Conservation (phyloP, 1,140 invertebrate genomes). For the Psilanteris sp. region DNA sequence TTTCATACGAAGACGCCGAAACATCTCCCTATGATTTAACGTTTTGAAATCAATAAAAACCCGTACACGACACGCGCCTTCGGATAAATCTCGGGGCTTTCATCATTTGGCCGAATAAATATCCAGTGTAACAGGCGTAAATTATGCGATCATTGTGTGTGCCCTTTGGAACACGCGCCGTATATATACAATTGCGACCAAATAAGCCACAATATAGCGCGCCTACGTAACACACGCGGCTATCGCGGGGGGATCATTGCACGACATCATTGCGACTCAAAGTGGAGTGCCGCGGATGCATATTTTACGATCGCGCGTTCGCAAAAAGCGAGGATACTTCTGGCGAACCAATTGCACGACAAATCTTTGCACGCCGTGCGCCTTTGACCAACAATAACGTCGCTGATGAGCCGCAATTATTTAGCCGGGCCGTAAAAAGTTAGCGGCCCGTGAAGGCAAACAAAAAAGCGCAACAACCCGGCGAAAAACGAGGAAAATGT, state of each 20-base stretch:
- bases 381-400: too few relatives aligned
- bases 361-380: too few relatives aligned
- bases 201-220: slow-evolving; percentile 53
- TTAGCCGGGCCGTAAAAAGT: neutral
- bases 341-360: slow-evolving; percentile 7
- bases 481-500: too few relatives aligned
- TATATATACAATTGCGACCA: slow-evolving; percentile 47
- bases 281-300: slow-evolving; percentile 12
- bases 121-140: slow-evolving; percentile 48
- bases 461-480: too few relatives aligned
- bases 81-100: slow-evolving; percentile 44
- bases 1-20: slow-evolving; percentile 13
- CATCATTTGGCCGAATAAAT: slow-evolving; percentile 48
- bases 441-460: too few relatives aligned
- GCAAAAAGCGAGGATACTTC: slow-evolving; percentile 18
- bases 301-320: slow-evolving; percentile 24
- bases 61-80: slow-evolving; percentile 10
- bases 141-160: slow-evolving; percentile 59
- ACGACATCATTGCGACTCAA: slow-evolving; percentile 44
- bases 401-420: neutral
- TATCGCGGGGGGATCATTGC: slow-evolving; percentile 58
- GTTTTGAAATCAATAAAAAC: slow-evolving; percentile 27
- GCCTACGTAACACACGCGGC: slow-evolving; percentile 60
- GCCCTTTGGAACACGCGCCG: slow-evolving; percentile 42
- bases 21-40: slow-evolving; percentile 31